Conservation (phyloP, 2,888 invertebrate species). For the Arrhopalites spinosus region DNA sequence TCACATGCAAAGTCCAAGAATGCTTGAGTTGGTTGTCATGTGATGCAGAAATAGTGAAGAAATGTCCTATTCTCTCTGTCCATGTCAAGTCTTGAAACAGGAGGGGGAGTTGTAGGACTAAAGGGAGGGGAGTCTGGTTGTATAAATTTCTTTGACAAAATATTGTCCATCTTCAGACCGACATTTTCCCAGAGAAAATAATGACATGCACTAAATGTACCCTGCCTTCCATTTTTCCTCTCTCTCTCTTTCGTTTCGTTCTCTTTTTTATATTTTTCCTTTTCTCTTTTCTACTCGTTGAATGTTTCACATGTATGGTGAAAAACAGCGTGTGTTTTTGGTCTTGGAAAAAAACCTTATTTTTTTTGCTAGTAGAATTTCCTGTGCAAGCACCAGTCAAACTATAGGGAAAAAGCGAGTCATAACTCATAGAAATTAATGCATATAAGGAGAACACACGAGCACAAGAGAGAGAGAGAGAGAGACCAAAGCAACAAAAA, state of each 20-base stretch:
- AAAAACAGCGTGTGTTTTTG: background rate
- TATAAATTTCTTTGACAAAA: constrained; percentile 10
- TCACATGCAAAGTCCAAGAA: background rate
- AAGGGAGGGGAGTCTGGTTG: background rate
- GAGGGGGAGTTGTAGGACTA: background rate
- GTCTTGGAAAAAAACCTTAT: no score
- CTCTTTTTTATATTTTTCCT: background rate
- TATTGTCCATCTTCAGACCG: constrained; percentile 29
- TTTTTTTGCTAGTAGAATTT: no score
- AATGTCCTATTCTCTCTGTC: background rate
- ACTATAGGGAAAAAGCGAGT: no score
- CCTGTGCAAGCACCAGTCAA: no score
- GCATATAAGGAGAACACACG: background rate
- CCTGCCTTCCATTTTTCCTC: background rate
- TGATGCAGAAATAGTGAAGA: no score
- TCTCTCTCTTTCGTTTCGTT: background rate
- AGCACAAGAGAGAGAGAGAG: background rate
- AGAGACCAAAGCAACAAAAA: constrained; percentile 10
- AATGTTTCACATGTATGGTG: background rate
- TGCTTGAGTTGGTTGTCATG: background rate
- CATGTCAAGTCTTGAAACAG: background rate
- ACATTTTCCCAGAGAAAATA: constrained; percentile 26
- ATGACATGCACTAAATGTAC: constrained; percentile 34
- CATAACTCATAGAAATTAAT: no score
- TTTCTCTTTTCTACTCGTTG: background rate